Evolutionary conservation across 2,113 vertebrate genomes (phyloP).

Genomic region (Coracopsis vasa): DNA sequence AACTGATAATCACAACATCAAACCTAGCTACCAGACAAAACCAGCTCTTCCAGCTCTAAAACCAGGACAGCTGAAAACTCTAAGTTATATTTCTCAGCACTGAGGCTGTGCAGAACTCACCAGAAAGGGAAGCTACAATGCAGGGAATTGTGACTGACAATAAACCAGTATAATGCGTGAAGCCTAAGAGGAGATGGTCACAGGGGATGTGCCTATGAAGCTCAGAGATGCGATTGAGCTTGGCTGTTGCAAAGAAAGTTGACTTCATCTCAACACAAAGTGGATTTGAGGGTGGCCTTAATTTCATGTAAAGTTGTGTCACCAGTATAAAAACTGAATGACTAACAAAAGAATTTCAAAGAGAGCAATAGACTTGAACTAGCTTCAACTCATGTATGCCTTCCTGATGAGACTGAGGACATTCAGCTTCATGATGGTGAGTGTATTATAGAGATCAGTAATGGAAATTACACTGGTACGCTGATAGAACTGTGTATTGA

Average conservation of each 20-base stretch:
- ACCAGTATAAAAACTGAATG: background rate
- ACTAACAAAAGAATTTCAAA: background rate
- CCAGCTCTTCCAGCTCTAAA: background rate
- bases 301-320: background rate
- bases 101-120: background rate
- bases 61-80: background rate
- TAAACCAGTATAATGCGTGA: background rate
- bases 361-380: background rate
- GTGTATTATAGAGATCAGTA: background rate
- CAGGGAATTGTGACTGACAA: background rate
- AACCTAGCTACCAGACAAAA: background rate
- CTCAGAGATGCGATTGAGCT: background rate
- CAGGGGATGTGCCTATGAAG: background rate
- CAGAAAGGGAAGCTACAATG: background rate
- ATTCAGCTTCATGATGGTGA: background rate
- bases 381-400: background rate
- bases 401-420: background rate
- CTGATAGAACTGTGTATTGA: background rate
- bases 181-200: background rate
- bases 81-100: background rate
- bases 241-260: background rate
- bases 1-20: background rate
- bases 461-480: background rate
- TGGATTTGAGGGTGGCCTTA: background rate
- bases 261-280: background rate